Base-by-base conservation (phyloP, 2,888 invertebrate genomes). In the Synanthedon formicaeformis region DNA sequence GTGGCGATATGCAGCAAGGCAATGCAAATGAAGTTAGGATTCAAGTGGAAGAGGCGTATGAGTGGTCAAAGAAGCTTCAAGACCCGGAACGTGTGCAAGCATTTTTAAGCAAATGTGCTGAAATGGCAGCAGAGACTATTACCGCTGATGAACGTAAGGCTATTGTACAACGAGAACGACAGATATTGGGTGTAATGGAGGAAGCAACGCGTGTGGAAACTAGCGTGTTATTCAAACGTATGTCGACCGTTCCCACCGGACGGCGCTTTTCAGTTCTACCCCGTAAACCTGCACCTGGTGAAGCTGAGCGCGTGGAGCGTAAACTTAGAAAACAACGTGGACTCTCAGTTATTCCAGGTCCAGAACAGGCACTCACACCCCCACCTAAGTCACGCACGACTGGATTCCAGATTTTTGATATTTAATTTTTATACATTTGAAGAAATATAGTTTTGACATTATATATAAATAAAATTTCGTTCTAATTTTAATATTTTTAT, bases 1-100 rank as follows among this genome's bases (percentile, higher is more conserved):
- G 83, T 53, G 82, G 85, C 1, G 87, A 87, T 51, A 85, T 87
- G 84, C 85, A 85, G 58, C 87, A 87, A 63, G 80, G 80, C 3
- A 87, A 87, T 53, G 69, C 80, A 0, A 86, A 86, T 53, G 87
- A 87, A 56, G 84, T 87, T 4, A 75, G 81, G 10, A 74, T 81
- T 53, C 73, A 78, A 58, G 83, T 86, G 0, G 87, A 85, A 57
- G 84, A 84, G 60, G 85, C 85, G 11, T 75, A 71, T 51, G 81
- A 83, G 56, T 81, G 72, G 69, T 73, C 82, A 1, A 84, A 83
- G 58, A 82, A 78, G 58, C 53, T 84, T 57, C 77, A 74, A 53
- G 80, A 84, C 61, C 73, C 82, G 2, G 86, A 84, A 60, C 67
- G 75, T 51, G 75, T 86, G 2, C 81, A 80, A 56, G 78, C 84